phyloP scores from a whole-genome alignment of 2,888 invertebrate species.

The Julus scanicus region DNA sequence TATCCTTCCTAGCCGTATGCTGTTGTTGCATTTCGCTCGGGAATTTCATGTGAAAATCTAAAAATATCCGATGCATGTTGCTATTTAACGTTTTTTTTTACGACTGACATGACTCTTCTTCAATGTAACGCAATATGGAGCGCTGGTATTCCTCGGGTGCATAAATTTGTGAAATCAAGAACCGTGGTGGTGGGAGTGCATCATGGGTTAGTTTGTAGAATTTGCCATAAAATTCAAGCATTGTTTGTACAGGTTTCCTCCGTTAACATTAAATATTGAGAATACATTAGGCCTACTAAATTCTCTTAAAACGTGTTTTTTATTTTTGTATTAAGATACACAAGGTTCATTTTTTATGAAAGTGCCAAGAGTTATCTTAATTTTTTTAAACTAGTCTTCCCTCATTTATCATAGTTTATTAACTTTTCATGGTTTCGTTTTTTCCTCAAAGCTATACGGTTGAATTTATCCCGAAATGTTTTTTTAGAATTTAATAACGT shows the following conservation, averaged over 20 bases:
- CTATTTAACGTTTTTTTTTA: not conserved
- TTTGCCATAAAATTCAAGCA: not conserved
- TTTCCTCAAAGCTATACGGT: no score
- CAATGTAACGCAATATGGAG: slow-evolving; percentile 26
- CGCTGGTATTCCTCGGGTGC: not conserved
- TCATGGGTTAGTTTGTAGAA: not conserved
- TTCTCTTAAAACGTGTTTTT: no score
- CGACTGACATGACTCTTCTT: not conserved
- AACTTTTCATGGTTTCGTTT: no score
- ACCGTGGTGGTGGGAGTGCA: not conserved
- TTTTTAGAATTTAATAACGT: no score
- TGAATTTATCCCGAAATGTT: no score
- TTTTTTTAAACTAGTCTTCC: no score
- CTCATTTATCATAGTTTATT: no score
- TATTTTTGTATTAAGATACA: no score
- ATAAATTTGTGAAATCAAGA: not conserved
- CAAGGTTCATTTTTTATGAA: no score
- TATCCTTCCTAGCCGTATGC: not conserved
- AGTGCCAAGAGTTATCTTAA: no score
- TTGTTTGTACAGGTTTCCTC: not conserved
- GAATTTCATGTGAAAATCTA: slow-evolving; percentile 18
- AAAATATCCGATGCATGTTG: not conserved
- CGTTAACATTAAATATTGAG: not conserved
- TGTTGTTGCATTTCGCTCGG: slow-evolving; percentile 11
- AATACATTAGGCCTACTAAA: no score